Evolutionary conservation across 2,888 invertebrate genomes (phyloP).

Genomic region (Apeira syringaria): DNA sequence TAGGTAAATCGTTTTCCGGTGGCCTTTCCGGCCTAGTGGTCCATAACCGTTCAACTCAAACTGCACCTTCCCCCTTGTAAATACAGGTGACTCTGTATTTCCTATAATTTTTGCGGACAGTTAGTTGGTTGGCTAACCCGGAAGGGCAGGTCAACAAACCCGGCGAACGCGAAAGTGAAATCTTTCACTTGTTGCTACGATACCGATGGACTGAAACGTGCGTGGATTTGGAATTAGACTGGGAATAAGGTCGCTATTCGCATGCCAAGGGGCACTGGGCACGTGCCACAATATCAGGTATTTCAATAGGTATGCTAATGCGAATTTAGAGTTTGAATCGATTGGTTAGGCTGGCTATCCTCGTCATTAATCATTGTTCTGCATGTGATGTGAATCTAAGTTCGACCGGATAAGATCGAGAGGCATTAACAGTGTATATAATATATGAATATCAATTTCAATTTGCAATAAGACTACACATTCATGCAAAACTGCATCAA

Average conservation of each 20-base stretch:
- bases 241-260: slow-evolving; percentile 43
- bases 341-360: slow-evolving; percentile 14
- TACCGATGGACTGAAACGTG: slow-evolving; percentile 53
- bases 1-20: slow-evolving; percentile 38
- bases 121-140: slow-evolving; percentile 40
- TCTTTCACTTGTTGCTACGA: slow-evolving; percentile 68
- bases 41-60: slow-evolving; percentile 8
- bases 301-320: slow-evolving; percentile 31
- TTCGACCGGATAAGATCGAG: slow-evolving; percentile 1
- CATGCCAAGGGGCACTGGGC: slow-evolving; percentile 28
- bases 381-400: slow-evolving; percentile 8
- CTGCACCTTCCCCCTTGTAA: slow-evolving; percentile 21
- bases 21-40: slow-evolving; percentile 21
- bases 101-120: slow-evolving; percentile 36
- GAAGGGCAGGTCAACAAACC: slow-evolving; percentile 52
- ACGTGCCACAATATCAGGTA: slow-evolving; percentile 17
- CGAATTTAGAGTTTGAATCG: slow-evolving; percentile 24
- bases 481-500: too few relatives aligned
- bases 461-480: too few relatives aligned
- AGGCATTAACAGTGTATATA: slow-evolving; percentile 10
- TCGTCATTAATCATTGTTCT: slow-evolving; percentile 15
- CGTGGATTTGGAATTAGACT: slow-evolving; percentile 42
- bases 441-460: too few relatives aligned
- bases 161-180: slow-evolving; percentile 65
- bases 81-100: slow-evolving; percentile 27